Conservation (phyloP, 2,888 invertebrate species). For the Ochropleura plecta region DNA sequence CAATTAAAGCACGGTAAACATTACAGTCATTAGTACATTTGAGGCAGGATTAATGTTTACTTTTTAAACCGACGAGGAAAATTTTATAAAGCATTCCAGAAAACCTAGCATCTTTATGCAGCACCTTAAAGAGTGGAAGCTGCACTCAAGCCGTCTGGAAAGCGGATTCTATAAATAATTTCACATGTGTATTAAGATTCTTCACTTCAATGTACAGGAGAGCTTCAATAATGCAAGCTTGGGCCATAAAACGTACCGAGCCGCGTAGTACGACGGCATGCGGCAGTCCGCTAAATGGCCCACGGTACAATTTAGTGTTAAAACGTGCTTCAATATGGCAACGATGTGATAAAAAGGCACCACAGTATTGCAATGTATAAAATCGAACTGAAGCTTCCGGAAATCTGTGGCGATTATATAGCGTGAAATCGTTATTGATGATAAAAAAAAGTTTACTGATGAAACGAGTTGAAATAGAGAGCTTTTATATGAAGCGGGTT, state of each 20-base stretch:
- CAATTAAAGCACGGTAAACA: slow-evolving; percentile 37
- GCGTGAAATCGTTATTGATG: slow-evolving; percentile 59
- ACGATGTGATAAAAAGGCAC: slow-evolving; percentile 84
- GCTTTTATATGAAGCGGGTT: slow-evolving; percentile 24
- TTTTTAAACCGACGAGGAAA: slow-evolving; percentile 22
- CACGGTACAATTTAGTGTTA: slow-evolving; percentile 82
- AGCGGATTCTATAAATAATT: slow-evolving; percentile 75
- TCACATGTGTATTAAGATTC: slow-evolving; percentile 78
- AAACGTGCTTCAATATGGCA: slow-evolving; percentile 85
- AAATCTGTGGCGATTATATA: slow-evolving; percentile 63
- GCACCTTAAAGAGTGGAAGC: slow-evolving; percentile 31
- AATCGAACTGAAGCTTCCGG: slow-evolving; percentile 61
- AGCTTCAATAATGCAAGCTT: slow-evolving; percentile 84
- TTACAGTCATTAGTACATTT: neutral
- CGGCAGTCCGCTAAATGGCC: slow-evolving; percentile 85
- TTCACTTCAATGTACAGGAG: slow-evolving; percentile 74
- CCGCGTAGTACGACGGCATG: slow-evolving; percentile 74
- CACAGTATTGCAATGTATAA: slow-evolving; percentile 76
- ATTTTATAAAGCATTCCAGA: slow-evolving; percentile 20
- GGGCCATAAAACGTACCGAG: slow-evolving; percentile 81
- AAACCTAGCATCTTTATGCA: slow-evolving; percentile 22
- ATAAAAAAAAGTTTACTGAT: slow-evolving; percentile 45
- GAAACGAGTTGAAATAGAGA: slow-evolving; percentile 35
- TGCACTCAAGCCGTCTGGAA: slow-evolving; percentile 58
- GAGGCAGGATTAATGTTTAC: slow-evolving; percentile 18